Base-by-base conservation (phyloP, 2,888 invertebrate genomes). In the Oligia strigilis region DNA sequence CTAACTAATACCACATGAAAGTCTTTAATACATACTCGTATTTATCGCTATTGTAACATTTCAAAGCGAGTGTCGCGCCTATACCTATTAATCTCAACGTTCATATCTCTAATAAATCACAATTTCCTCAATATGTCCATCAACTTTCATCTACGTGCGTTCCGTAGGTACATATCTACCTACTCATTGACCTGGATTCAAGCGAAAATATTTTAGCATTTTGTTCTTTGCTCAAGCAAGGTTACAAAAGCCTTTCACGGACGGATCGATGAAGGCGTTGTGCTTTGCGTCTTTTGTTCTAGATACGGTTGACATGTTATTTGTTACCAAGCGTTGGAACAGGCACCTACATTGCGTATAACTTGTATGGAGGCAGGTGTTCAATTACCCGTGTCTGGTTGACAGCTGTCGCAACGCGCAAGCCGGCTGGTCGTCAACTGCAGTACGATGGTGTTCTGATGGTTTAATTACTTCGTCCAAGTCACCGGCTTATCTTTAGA, bases 181-280 rank as follows among this genome's bases (percentile, higher is more conserved):
- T 90, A 92, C 89, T 92, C 91, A 91, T 91, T 93, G 94, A 91
- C 95, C 94, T 92, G 90, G 90, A 94, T 94, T 88, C 89, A 73
- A 80, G 82, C 81, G 74, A 85, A 87, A 90, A 83, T 87, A 88
- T 89, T 90, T 90, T 87, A 89, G 82, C 83, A 88, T 91, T 93
- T 92, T 93, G 89, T 92, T 93, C 92, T 93, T 88, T 81, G 74
- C 86, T n/a, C 58, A 78, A 81, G 88, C 93, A 93, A 94, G 93
- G 94, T 92, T 93, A 91, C 78, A 78, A 82, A 85, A 84, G 90
- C 93, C 93, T 94, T 94, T 94, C 94, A 94, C 93, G 90, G 87
- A 80, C 78, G 78, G 85, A 90, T 88, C 83, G 87, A 87, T 87
- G 83, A 81, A 88, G 80, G 84, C 78, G 82, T 80, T 82, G 71